A percentile compares a stretch with the other conserved stretches of the same genome.
phyloP scores from a whole-genome alignment of 2,113 vertebrate genomes.

The Lepisosteus oculatus region DNA sequence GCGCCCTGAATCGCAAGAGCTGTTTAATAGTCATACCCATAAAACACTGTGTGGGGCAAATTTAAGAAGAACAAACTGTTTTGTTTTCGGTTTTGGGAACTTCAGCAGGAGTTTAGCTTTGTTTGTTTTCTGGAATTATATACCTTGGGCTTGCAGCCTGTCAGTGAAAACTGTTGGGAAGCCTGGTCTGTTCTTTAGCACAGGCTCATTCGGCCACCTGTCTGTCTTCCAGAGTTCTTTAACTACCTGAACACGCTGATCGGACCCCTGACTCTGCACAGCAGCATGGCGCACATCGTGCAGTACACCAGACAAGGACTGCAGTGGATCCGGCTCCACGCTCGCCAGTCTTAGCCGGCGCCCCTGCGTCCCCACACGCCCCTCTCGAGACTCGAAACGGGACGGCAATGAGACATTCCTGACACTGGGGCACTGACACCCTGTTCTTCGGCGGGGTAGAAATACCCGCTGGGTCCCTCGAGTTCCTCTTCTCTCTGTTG shows the following conservation, averaged over 20 bases:
- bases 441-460: not conserved
- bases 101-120: too few relatives aligned
- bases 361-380: not conserved
- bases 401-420: slow-evolving; percentile 33
- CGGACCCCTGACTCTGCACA: slow-evolving; percentile 92
- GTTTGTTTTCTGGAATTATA: not conserved
- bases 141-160: too few relatives aligned
- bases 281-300: slow-evolving; percentile 91
- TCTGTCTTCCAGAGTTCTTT: slow-evolving; percentile 84
- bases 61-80: too few relatives aligned
- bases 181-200: not conserved
- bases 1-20: too few relatives aligned
- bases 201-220: slow-evolving; percentile 19
- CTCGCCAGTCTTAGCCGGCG: slow-evolving; percentile 74
- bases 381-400: not conserved
- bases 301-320: slow-evolving; percentile 95
- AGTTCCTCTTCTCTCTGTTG: too few relatives aligned
- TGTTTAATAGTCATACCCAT: too few relatives aligned
- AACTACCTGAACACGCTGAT: slow-evolving; percentile 93
- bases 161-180: too few relatives aligned
- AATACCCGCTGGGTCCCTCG: too few relatives aligned
- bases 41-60: too few relatives aligned
- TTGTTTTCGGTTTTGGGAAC: too few relatives aligned
- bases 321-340: slow-evolving; percentile 90
- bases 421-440: slow-evolving; percentile 66